Evolutionary conservation across 2,113 vertebrate genomes (phyloP).

Genomic region (Melanerpes formicivorus): DNA sequence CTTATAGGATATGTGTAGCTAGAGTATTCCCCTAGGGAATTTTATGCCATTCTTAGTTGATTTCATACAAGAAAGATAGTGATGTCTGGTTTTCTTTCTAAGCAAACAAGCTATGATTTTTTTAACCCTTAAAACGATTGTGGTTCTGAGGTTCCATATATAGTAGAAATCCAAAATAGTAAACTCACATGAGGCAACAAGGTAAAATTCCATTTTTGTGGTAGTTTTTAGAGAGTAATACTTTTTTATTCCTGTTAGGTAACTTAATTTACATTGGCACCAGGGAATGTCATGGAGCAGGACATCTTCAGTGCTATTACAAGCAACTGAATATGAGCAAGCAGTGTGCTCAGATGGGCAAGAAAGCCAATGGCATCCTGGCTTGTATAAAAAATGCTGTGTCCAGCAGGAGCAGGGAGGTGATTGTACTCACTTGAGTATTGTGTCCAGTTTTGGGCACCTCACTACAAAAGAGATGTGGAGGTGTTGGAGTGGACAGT

Average conservation of each 20-base stretch:
- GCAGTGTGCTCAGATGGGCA: too few relatives aligned
- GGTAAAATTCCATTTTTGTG: not conserved
- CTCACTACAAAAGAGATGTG: too few relatives aligned
- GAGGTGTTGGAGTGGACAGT: too few relatives aligned
- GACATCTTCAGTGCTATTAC: too few relatives aligned
- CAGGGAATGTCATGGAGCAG: too few relatives aligned
- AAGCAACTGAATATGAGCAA: too few relatives aligned
- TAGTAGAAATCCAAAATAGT: not conserved
- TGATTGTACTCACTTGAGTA: too few relatives aligned
- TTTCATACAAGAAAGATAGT: not conserved
- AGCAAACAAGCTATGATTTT: not conserved
- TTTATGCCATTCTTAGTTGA: not conserved
- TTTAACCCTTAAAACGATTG: not conserved
- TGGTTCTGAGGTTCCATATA: not conserved
- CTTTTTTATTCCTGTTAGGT: not conserved
- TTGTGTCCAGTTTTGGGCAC: too few relatives aligned
- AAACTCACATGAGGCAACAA: not conserved
- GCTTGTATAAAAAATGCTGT: too few relatives aligned
- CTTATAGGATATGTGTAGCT: not conserved
- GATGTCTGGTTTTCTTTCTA: not conserved
- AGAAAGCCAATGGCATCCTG: too few relatives aligned
- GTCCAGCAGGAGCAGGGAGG: too few relatives aligned
- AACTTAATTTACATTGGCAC: not conserved
- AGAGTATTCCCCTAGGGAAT: not conserved
- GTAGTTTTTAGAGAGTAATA: not conserved